Base-by-base conservation (phyloP, 2,888 invertebrate genomes). In the Yponomeuta plumbellus region DNA sequence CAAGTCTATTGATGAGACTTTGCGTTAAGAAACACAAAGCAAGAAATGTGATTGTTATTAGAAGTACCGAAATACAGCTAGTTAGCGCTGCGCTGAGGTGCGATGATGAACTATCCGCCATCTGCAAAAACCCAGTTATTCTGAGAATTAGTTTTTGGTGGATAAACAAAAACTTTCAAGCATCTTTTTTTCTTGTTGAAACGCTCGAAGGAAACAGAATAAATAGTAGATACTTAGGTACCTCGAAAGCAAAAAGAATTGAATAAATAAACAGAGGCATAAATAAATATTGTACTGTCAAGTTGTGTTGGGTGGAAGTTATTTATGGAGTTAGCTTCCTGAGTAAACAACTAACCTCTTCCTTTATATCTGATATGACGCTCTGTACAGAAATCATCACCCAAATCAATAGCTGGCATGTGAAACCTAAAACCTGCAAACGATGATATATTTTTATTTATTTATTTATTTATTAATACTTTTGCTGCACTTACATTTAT, bases 1-100 rank as follows among this genome's bases (percentile, higher is more conserved):
- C 75, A 26, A 85, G 69, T 61, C 76, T 75, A 0, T 71, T 71
- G 17, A 76, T 74, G 22, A 83, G 69, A 11, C 68, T 66, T 63
- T 79, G 76, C 1, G 79, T 71, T 21, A 77, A 67, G n/a, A 71
- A 71, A 67, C 83, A 79, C 23, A 80, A 34, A 11, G 68, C 56
- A n/a, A 78, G 13, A 66, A 78, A 71, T 13, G 76, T 21, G 3
- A 71, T 17, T 52, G 74, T 69, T 63, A 73, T 72, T 4, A 71
- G 26, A 1, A 79, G 66, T 17, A 75, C 59, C 39, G 80, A 76
- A 26, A 73, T 59, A 21, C 74, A 71, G 57, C 67, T 71, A 6
- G 74, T 34, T 44, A 59, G 59, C 23, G 13, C 59, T 21, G 23
- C 23, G n/a, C 23, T 22, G 23, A 59, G 23, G 22, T 59, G 21